Conservation (phyloP, 2,888 invertebrate species). For the Brenthis daphne region DNA sequence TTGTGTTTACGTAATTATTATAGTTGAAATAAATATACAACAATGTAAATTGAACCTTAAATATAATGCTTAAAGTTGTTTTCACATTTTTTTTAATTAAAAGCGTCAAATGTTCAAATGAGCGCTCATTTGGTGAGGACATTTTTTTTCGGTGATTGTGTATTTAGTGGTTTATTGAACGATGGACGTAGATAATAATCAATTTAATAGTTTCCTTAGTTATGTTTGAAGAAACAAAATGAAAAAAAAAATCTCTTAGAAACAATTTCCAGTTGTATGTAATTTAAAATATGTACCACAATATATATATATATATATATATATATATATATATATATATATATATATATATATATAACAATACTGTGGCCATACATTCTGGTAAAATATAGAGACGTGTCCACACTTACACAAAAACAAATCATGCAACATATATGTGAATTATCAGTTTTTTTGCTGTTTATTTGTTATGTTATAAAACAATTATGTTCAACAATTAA, state of each 20-base stretch:
- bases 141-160: too few species aligned
- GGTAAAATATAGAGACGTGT: slow-evolving; percentile 20
- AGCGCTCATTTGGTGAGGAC: too few species aligned
- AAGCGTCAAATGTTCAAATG: neutral
- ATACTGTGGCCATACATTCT: neutral
- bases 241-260: too few species aligned
- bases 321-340: neutral
- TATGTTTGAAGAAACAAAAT: too few species aligned
- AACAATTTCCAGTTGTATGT: too few species aligned
- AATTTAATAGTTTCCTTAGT: too few species aligned
- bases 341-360: neutral
- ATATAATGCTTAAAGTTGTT: neutral
- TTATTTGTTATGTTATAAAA: neutral
- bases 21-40: slow-evolving; percentile 1
- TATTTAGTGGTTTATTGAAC: too few species aligned
- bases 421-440: slow-evolving; percentile 27
- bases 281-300: neutral
- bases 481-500: neutral
- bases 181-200: too few species aligned
- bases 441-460: slow-evolving; percentile 32
- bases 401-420: slow-evolving; percentile 25
- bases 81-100: neutral
- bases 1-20: too few species aligned
- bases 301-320: neutral
- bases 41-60: neutral